Evolutionary conservation across 2,113 vertebrate species (phyloP).

Genomic region (Pseudopipra pipra): DNA sequence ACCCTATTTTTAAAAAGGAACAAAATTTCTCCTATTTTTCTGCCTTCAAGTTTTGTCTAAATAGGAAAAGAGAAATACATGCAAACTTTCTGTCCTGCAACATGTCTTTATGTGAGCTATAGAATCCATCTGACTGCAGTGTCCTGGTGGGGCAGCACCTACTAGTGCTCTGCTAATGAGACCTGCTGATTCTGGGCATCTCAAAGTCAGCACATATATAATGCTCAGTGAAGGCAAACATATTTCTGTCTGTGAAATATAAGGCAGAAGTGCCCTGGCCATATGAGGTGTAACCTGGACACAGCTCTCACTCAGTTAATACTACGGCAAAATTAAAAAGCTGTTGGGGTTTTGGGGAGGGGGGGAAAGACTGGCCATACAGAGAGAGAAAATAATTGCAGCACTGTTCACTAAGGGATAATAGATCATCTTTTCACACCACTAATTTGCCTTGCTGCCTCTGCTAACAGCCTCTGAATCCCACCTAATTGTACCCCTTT

Average conservation of each 20-base stretch:
- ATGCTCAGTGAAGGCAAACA: not conserved
- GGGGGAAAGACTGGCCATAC: not conserved
- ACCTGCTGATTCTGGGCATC: not conserved
- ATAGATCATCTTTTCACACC: not conserved
- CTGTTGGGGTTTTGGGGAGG: fast-evolving
- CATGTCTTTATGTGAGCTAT: fast-evolving
- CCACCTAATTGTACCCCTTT: not conserved
- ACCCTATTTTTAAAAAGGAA: not conserved
- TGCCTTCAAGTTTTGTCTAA: not conserved
- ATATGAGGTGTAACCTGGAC: not conserved
- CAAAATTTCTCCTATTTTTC: not conserved
- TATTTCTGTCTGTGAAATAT: not conserved
- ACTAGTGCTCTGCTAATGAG: not conserved
- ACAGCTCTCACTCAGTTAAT: constrained; percentile 2
- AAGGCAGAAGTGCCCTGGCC: not conserved
- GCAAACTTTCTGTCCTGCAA: not conserved
- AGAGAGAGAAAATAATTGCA: constrained; percentile 31
- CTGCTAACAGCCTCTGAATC: constrained; percentile 1
- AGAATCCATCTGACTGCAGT: not conserved
- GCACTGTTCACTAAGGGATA: not conserved
- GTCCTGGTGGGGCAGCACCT: not conserved
- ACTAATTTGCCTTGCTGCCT: constrained; percentile 34
- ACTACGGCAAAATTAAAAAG: not conserved
- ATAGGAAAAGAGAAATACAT: not conserved
- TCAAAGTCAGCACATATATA: not conserved